Conservation (phyloP, 2,797 vertebrate genomes). For the Ceryle rudis region DNA sequence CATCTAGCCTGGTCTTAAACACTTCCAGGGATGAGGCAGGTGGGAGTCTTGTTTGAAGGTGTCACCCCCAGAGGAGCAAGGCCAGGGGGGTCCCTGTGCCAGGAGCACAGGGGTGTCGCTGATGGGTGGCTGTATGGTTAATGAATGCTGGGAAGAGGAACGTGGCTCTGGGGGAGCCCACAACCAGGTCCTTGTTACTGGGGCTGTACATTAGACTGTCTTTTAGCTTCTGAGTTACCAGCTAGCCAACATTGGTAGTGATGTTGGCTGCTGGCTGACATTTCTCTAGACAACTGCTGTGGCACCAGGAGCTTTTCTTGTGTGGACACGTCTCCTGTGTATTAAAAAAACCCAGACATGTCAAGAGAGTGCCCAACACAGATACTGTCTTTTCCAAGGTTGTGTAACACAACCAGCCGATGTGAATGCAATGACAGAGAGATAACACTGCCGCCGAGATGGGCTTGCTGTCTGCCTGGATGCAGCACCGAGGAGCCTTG, state of each 20-base stretch:
- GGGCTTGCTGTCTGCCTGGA: background rate
- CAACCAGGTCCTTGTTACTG: rapidly evolving
- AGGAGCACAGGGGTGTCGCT: background rate
- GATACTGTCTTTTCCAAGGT: background rate
- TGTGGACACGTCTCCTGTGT: background rate
- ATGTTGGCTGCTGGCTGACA: background rate
- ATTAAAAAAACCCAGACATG: background rate
- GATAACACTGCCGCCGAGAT: rapidly evolving
- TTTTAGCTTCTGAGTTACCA: background rate
- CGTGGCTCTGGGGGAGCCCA: background rate
- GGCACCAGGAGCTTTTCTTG: background rate
- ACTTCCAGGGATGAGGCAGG: background rate
- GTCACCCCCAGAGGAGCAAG: background rate
- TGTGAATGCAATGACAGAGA: rapidly evolving
- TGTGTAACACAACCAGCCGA: background rate
- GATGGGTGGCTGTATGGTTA: background rate
- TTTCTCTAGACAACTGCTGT: background rate
- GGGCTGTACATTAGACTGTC: background rate
- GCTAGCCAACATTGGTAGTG: background rate
- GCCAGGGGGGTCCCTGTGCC: background rate
- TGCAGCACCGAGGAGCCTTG: rapidly evolving
- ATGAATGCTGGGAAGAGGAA: background rate
- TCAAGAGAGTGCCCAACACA: background rate
- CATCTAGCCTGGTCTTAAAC: too few relatives aligned
- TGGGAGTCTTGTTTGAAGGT: background rate